phyloP scores from a whole-genome alignment of 2,888 invertebrate genomes.

The Alitta virens region DNA sequence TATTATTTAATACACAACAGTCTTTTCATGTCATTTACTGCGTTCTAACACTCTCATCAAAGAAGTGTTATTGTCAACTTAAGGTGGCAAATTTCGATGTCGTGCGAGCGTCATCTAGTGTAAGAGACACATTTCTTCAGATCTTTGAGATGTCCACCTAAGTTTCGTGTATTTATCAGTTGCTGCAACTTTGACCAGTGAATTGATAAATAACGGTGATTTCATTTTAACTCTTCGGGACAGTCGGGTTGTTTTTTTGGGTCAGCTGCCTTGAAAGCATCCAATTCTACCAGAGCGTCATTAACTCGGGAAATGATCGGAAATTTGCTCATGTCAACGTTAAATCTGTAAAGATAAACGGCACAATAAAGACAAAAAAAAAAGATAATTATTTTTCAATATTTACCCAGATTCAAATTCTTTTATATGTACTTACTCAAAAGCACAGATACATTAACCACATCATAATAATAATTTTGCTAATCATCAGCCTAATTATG shows the following conservation, averaged over 20 bases:
- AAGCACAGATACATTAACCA: background rate
- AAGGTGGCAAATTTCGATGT: too few relatives aligned
- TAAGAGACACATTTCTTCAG: too few relatives aligned
- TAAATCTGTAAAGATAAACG: slow-evolving; percentile 72
- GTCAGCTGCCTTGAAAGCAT: slow-evolving; percentile 87
- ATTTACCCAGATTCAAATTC: background rate
- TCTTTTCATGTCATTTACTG: too few relatives aligned
- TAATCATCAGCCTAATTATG: too few relatives aligned
- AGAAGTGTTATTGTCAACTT: too few relatives aligned
- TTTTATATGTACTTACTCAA: background rate
- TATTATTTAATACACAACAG: too few relatives aligned
- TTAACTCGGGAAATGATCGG: slow-evolving; percentile 86
- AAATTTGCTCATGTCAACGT: slow-evolving; percentile 84
- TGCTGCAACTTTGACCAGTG: too few relatives aligned
- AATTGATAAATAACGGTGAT: too few relatives aligned
- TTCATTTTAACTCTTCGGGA: slow-evolving; percentile 61
- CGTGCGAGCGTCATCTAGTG: too few relatives aligned
- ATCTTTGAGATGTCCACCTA: too few relatives aligned
- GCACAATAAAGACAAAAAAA: background rate
- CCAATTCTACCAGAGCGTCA: slow-evolving; percentile 80
- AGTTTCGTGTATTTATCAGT: too few relatives aligned
- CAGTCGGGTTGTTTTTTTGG: slow-evolving; percentile 92
- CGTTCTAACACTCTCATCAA: too few relatives aligned
- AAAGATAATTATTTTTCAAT: background rate
- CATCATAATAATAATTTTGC: background rate